Base-by-base conservation (phyloP, 1,140 invertebrate species). In the Drosophila busckii region DNA sequence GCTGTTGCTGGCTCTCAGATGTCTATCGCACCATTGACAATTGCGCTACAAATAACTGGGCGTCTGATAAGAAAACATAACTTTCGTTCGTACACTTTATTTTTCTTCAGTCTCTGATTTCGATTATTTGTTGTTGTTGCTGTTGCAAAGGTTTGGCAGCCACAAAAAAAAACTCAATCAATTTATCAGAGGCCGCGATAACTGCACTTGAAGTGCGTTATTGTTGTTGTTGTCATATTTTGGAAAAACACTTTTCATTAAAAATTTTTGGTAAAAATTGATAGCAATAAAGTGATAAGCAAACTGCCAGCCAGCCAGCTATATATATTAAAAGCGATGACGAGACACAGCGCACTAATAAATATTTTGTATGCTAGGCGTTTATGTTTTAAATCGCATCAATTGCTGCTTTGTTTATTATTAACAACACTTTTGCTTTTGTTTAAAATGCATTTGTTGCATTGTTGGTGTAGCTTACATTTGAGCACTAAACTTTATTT, bases 271-370 rank as follows among this genome's bases (percentile, higher is more conserved):
- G 44, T 25, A 46, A 49, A 37, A 50, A 58, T 76, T 80, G 73
- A 80, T 80, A 82, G 73, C 75, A 80, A 80, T 80, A 80, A 80
- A 78, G 35, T 78, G 71, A 78, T 78, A 78, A 80, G 67, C 56
- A 40, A 80, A 66, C 49, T 76, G 67, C 75, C 71, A 78, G n/a
- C n/a, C n/a, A n/a, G n/a, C n/a, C n/a, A n/a, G n/a, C n/a, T n/a
- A n/a, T n/a, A n/a, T n/a, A n/a, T n/a, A n/a, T n/a, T n/a, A n/a
- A n/a, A n/a, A n/a, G n/a, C n/a, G n/a, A n/a, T n/a, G n/a, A n/a
- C n/a, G n/a, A n/a, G n/a, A n/a, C n/a, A n/a, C n/a, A n/a, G n/a
- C n/a, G n/a, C n/a, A n/a, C n/a, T n/a, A n/a, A n/a, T n/a, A n/a
- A n/a, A n/a, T 19, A 37, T 41, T 35, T 42, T 7, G n/a, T 41